A percentile compares a stretch with the other conserved stretches of the same genome.
Conservation (phyloP, 1,140 invertebrate species). For the Listronotus bonariensis region DNA sequence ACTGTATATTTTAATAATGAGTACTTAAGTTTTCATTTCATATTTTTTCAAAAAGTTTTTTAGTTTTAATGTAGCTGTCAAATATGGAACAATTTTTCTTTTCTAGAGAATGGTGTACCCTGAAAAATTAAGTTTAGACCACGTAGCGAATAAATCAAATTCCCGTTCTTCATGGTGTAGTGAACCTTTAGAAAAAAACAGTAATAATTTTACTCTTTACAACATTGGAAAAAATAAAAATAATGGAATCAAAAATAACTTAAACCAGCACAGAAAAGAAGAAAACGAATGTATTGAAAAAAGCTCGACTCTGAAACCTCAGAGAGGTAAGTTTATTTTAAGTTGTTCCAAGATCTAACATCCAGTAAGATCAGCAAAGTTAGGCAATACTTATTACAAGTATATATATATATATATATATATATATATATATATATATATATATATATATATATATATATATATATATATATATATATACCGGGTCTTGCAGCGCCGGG, state of each 20-base stretch:
- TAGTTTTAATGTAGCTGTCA: no score
- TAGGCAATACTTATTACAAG: no score
- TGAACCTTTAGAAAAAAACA: conserved; percentile 45
- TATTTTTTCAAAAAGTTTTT: no score
- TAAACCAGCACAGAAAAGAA: conserved; percentile 2
- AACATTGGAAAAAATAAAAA: conserved; percentile 11
- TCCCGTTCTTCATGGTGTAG: conserved; percentile 47
- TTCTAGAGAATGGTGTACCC: conserved; percentile 55
- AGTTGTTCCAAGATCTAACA: no score
- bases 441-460: no score
- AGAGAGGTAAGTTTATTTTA: not conserved
- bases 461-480: no score
- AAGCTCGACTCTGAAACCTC: not conserved
- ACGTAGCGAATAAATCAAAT: conserved; percentile 43
- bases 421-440: no score
- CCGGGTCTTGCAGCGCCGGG: no score
- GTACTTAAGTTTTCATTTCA: no score
- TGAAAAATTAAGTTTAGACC: conserved; percentile 51
- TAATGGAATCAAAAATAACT: conserved; percentile 16
- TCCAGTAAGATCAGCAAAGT: no score
- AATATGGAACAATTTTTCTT: conserved; percentile 10
- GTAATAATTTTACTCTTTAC: conserved; percentile 32
- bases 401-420: no score
- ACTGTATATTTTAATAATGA: no score
- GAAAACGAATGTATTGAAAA: not conserved